A percentile compares a stretch with the other conserved stretches of the same genome.
These are phyloP conservation scores for Probosciger aterrimus DNA, from an alignment of 2,113 vertebrate species.

Conservation along the genomic window DNA sequence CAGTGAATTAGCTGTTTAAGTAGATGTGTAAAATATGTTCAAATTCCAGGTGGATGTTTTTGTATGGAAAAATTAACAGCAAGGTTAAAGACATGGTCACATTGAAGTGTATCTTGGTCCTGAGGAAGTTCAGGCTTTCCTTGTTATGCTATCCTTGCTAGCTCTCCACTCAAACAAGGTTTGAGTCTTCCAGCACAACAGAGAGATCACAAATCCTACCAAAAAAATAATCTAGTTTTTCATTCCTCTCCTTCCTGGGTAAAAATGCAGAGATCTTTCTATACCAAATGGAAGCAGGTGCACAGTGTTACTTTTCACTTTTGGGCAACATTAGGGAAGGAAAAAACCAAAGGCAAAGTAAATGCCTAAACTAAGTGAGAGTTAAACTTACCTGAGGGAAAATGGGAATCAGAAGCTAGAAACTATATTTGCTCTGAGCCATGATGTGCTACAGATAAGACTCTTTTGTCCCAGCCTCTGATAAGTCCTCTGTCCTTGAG, in stretches of 20 bases:
- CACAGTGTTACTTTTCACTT: not conserved
- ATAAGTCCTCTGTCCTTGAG: slow-evolving; percentile 13
- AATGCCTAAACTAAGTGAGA: not conserved
- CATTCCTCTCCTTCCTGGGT: not conserved
- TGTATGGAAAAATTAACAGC: not conserved
- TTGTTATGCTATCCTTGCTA: not conserved
- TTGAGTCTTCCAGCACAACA: not conserved
- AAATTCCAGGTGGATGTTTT: not conserved
- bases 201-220: not conserved
- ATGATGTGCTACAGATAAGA: slow-evolving; percentile 1
- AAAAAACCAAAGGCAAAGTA: slow-evolving; percentile 14
- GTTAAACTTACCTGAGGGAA: slow-evolving; percentile 17
- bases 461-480: not conserved
- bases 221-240: not conserved
- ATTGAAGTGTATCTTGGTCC: not conserved
- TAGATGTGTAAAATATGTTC: not conserved
- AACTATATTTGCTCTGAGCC: slow-evolving; percentile 35
- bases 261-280: not conserved
- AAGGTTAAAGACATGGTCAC: not conserved
- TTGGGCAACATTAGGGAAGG: not conserved
- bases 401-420: slow-evolving; percentile 24
- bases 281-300: not conserved
- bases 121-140: not conserved
- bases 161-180: not conserved
- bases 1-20: not conserved